Evolutionary conservation across 2,113 vertebrate species (phyloP), one percentile per base, ranked within the genome.

Genomic region (Otis tarda): DNA sequence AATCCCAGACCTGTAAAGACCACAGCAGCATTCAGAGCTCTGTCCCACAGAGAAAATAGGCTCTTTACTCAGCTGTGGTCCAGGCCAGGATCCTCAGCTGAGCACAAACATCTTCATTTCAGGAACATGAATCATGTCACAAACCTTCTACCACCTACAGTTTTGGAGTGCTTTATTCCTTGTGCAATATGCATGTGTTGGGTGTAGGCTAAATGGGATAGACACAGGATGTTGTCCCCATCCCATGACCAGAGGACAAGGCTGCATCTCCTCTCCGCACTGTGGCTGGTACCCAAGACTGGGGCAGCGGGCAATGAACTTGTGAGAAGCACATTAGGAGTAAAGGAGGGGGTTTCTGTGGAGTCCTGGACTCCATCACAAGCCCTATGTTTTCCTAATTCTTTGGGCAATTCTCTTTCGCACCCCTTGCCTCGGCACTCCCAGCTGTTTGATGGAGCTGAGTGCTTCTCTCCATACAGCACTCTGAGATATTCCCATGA

Each of bases 181-280:
- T 43, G 5, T 0, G 0, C 3, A 39, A 19, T 8, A 35, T 1
- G 0, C 33, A 3, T 0, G 3, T 43, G 31, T 11, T n/a, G 14
- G 25, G 41, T 31, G 41, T 10, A 12, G 53, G 21, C 9, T 45
- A 35, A 60, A 21, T 10, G 12, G 43, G 30, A 47, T 1, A 37
- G 7, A 22, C 37, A 20, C 7, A 35, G 43, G 53, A n/a, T 12
- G 22, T 4, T 2, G 65, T 4, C 4, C 49, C 30, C 56, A 50
- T 17, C 47, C 56, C 52, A 21, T 4, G 9, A 28, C 16, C 21
- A 25, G 50, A 69, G 41, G 7, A 59, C 11, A 41, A 43, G n/a
- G 35, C 17, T 65, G 8, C 1, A 21, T 39, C 63, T 77, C 67
- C 30, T 56, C 27, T 76, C 33, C 6, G 2, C 23, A 52, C 18